Percentiles rank a stretch among this genome's conserved stretches.
These are phyloP conservation scores for Drosophila gaucha DNA, from an alignment of 2,888 invertebrate genomes.

Conservation along the genomic window DNA sequence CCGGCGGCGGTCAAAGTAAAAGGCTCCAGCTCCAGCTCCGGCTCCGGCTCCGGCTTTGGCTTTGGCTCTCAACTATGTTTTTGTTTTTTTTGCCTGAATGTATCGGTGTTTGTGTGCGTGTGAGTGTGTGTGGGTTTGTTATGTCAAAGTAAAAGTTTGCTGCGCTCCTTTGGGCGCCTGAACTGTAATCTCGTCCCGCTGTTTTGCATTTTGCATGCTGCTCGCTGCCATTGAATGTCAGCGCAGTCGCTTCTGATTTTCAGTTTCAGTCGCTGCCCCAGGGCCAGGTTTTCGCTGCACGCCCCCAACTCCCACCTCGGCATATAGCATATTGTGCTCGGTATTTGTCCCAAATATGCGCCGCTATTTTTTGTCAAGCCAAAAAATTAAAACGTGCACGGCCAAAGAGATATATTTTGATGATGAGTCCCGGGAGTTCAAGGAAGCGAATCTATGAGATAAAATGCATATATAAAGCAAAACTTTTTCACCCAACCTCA, in stretches of 20 bases:
- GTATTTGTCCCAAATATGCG: slow-evolving; percentile 68
- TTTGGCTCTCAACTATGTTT: slow-evolving; percentile 56
- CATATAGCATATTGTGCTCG: slow-evolving; percentile 47
- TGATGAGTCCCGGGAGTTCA: slow-evolving; percentile 46
- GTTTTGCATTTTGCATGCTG: slow-evolving; percentile 63
- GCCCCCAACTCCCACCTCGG: neutral
- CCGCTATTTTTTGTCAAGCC: slow-evolving; percentile 38
- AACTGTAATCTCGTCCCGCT: slow-evolving; percentile 71
- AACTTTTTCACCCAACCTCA: neutral
- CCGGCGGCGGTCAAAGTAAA: slow-evolving; percentile 72
- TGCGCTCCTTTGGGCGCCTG: slow-evolving; percentile 65
- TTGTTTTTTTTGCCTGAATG: slow-evolving; percentile 20
- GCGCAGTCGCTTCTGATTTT: slow-evolving; percentile 59
- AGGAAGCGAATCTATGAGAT: slow-evolving; percentile 36
- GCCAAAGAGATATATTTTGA: slow-evolving; percentile 40
- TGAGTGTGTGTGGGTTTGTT: slow-evolving; percentile 14
- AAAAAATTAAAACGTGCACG: slow-evolving; percentile 64
- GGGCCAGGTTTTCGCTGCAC: slow-evolving; percentile 24
- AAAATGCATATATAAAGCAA: too few species aligned
- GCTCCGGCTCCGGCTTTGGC: slow-evolving; percentile 47
- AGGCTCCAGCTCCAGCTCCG: slow-evolving; percentile 44
- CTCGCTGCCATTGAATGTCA: slow-evolving; percentile 50
- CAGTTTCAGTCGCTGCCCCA: slow-evolving; percentile 43
- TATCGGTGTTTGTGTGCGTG: slow-evolving; percentile 8
- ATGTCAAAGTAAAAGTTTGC: slow-evolving; percentile 74